Conservation (phyloP, 53 echinoderm and acorn worm genomes). For the Mesocentrotus franciscanus region DNA sequence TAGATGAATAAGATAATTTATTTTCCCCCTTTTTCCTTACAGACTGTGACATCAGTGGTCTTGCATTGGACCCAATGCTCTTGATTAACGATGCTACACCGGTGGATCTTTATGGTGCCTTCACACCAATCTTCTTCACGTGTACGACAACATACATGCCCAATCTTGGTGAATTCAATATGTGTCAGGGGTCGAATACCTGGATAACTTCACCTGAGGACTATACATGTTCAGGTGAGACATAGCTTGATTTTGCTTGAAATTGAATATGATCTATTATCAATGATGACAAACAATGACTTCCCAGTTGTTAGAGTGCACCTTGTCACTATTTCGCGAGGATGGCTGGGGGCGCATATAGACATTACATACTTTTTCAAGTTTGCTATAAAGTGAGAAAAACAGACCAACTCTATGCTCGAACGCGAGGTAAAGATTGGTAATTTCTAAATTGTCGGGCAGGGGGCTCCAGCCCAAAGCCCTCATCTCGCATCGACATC, state of each 20-base stretch:
- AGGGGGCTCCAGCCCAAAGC: too few relatives aligned
- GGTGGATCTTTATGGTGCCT: neutral
- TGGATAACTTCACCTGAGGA: neutral
- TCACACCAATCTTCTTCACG: neutral
- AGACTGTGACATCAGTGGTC: neutral
- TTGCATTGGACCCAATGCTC: neutral
- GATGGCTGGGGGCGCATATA: too few relatives aligned
- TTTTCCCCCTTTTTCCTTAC: neutral
- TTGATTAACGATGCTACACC: neutral
- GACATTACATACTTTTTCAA: too few relatives aligned
- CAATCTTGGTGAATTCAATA: neutral
- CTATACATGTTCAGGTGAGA: neutral
- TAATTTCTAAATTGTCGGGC: too few relatives aligned
- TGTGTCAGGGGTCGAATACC: neutral
- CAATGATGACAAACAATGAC: too few relatives aligned
- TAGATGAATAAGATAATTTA: too few relatives aligned
- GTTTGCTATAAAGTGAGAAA: too few relatives aligned
- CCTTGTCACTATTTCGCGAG: too few relatives aligned
- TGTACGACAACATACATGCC: neutral
- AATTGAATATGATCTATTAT: neutral
- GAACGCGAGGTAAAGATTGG: too few relatives aligned
- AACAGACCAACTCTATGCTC: too few relatives aligned
- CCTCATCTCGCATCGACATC: too few relatives aligned
- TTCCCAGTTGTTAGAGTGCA: too few relatives aligned
- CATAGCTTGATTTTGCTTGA: neutral